These are phyloP conservation scores for Piaya cayana DNA, from an alignment of 2,113 vertebrate species.

Conservation along the genomic window DNA sequence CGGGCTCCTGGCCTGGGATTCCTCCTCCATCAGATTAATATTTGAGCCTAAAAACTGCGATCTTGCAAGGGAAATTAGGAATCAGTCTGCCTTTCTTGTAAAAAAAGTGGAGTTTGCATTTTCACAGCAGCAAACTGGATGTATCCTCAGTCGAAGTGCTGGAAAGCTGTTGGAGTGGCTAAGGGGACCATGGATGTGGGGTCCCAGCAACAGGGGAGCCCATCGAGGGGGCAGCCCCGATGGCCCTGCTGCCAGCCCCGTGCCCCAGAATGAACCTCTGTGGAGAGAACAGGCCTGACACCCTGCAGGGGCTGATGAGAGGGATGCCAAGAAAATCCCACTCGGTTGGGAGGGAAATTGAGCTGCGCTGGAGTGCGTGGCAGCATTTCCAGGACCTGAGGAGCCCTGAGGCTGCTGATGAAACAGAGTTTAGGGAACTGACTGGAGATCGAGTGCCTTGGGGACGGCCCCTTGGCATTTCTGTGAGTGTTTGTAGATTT, in stretches of 20 bases:
- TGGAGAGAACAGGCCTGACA: rapidly evolving
- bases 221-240: rapidly evolving
- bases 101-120: neutral
- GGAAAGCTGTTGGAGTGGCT: neutral
- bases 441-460: rapidly evolving
- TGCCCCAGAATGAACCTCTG: rapidly evolving
- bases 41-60: neutral
- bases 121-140: neutral
- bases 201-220: neutral
- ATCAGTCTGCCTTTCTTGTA: neutral
- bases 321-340: neutral
- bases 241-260: rapidly evolving
- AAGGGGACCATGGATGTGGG: neutral
- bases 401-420: neutral
- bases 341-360: rapidly evolving
- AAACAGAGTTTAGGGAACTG: neutral
- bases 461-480: rapidly evolving
- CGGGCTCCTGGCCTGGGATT: neutral
- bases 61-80: neutral
- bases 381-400: neutral
- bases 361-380: neutral
- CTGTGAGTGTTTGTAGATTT: neutral
- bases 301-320: rapidly evolving
- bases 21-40: neutral
- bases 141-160: neutral